phyloP scores from a whole-genome alignment of 2,113 vertebrate genomes.

The Blennius ocellaris region DNA sequence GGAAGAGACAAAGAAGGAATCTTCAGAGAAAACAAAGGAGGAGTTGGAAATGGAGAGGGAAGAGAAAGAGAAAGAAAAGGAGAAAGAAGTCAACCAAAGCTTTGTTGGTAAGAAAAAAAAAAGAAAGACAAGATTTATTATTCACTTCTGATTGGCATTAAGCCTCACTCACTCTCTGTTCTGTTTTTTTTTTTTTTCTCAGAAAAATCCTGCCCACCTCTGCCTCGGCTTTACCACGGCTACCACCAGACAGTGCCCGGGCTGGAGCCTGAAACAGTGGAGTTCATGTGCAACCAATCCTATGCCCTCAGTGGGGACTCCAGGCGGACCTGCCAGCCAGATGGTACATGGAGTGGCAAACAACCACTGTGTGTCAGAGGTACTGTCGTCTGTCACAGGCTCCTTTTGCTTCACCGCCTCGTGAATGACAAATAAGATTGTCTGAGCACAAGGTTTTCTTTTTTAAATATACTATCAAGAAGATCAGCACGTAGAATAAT shows the following conservation, averaged over 20 bases:
- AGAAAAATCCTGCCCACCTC: slow-evolving; percentile 89
- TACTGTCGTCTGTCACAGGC: slow-evolving; percentile 43
- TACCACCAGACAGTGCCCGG: slow-evolving; percentile 85
- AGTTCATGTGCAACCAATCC: slow-evolving; percentile 93
- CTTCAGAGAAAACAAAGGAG: slow-evolving; percentile 48
- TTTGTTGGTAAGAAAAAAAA: slow-evolving; percentile 62
- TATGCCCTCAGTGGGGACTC: slow-evolving; percentile 90
- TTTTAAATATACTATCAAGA: too few relatives aligned
- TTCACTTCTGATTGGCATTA: background rate
- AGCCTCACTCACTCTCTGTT: background rate
- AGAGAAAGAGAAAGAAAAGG: slow-evolving; percentile 62
- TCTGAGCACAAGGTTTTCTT: too few relatives aligned
- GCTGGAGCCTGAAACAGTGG: slow-evolving; percentile 81
- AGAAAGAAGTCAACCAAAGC: slow-evolving; percentile 75
- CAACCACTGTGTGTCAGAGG: slow-evolving; percentile 84
- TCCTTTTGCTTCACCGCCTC: too few relatives aligned
- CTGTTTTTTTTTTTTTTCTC: background rate
- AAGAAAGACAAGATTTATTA: background rate
- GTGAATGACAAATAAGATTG: too few relatives aligned
- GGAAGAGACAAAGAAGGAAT: slow-evolving; percentile 25
- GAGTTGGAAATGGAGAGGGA: slow-evolving; percentile 50
- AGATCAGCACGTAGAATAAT: too few relatives aligned
- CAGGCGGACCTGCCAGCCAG: slow-evolving; percentile 87
- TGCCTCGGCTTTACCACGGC: slow-evolving; percentile 88
- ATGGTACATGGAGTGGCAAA: slow-evolving; percentile 81